Evolutionary conservation across 2,113 vertebrate species (phyloP).

Genomic region (Ailurus styani): DNA sequence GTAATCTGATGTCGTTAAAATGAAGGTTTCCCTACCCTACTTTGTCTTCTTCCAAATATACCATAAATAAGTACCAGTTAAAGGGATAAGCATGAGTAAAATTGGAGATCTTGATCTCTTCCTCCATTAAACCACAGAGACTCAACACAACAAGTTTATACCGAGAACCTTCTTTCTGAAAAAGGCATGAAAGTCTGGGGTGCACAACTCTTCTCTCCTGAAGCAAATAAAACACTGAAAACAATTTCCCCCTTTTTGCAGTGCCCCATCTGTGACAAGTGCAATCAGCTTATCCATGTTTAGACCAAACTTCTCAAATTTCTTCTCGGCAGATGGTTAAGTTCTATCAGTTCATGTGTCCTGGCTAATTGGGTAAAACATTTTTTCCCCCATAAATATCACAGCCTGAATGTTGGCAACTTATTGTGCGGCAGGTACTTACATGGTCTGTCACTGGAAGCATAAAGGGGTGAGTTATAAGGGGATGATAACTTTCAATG

Average conservation of each 20-base stretch:
- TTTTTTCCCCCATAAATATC: conserved; percentile 24
- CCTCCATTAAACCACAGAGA: not conserved
- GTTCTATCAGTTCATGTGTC: conserved; percentile 38
- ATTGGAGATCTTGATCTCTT: not conserved
- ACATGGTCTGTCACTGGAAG: not conserved
- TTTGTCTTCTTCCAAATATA: not conserved
- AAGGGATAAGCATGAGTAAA: not conserved
- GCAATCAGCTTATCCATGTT: conserved; percentile 42
- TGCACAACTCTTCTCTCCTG: not conserved
- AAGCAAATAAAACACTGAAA: conserved; percentile 44
- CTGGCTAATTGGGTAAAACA: conserved; percentile 59
- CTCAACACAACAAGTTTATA: not conserved
- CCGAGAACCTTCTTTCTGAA: not conserved
- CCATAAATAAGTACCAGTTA: not conserved
- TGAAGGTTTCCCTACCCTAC: not conserved
- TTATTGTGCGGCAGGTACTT: conserved; percentile 49
- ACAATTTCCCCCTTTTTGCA: not conserved
- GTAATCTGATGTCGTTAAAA: not conserved
- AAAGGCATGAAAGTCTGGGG: not conserved
- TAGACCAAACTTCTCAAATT: conserved; percentile 67
- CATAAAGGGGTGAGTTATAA: not conserved
- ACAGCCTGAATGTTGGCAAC: conserved; percentile 41
- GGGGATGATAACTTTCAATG: not conserved
- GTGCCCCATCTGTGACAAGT: conserved; percentile 51
- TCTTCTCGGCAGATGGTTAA: conserved; percentile 62